phyloP scores from a whole-genome alignment of 1,140 invertebrate species.

The Euschistus heros region DNA sequence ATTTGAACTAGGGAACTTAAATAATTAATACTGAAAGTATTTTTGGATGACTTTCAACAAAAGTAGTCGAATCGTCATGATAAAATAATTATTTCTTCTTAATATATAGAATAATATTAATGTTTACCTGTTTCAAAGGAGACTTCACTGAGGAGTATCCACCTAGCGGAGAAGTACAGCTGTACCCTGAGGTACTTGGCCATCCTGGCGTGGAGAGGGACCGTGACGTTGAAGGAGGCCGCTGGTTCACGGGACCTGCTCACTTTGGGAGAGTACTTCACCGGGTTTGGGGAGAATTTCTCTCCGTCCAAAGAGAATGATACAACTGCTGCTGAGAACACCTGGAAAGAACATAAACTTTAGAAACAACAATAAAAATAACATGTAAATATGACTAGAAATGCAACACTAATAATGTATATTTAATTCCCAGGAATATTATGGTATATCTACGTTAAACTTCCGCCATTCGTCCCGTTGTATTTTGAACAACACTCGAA shows the following conservation, averaged over 20 bases:
- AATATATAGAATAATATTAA: too few relatives aligned
- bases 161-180: constrained; percentile 68
- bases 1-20: too few relatives aligned
- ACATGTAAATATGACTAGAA: too few relatives aligned
- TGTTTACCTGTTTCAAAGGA: constrained; percentile 65
- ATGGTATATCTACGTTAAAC: too few relatives aligned
- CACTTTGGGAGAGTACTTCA: constrained; percentile 36
- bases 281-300: constrained; percentile 49
- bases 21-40: too few relatives aligned
- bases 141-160: constrained; percentile 82
- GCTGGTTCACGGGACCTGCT: constrained; percentile 32
- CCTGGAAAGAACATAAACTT: constrained; percentile 43
- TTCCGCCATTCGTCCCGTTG: too few relatives aligned
- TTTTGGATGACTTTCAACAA: too few relatives aligned
- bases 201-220: constrained; percentile 61
- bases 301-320: constrained; percentile 71
- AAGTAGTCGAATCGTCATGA: too few relatives aligned
- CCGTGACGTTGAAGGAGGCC: constrained; percentile 45
- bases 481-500: too few relatives aligned
- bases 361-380: too few relatives aligned
- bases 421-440: too few relatives aligned
- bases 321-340: constrained; percentile 56
- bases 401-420: too few relatives aligned
- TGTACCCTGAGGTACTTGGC: constrained; percentile 67
- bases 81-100: neutral